phyloP scores from a whole-genome alignment of 2,113 vertebrate species.

The Recurvirostra avosetta region DNA sequence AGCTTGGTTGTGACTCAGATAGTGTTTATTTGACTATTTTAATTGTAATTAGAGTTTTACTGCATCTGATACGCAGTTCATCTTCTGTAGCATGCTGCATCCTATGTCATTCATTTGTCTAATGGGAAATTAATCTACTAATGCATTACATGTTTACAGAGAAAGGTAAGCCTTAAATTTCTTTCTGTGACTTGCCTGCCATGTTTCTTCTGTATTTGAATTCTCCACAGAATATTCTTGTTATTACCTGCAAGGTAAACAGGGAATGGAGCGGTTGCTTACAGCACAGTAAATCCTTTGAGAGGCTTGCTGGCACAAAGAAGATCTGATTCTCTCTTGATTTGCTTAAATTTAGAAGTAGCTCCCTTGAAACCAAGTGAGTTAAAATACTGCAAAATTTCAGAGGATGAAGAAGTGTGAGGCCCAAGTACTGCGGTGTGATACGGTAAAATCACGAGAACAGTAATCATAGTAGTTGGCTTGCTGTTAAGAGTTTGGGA shows the following conservation, averaged over 20 bases:
- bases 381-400: background rate
- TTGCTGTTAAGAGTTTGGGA: background rate
- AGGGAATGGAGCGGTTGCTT: background rate
- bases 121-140: slow-evolving; percentile 25
- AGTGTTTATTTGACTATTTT: background rate
- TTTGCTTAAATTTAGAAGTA: background rate
- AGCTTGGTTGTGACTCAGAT: background rate
- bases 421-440: background rate
- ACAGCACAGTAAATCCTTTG: background rate
- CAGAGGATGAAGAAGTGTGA: background rate
- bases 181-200: background rate
- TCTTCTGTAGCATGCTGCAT: background rate
- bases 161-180: background rate
- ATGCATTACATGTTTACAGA: background rate
- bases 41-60: background rate
- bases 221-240: background rate
- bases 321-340: background rate
- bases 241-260: background rate
- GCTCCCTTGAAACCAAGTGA: background rate
- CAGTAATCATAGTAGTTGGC: background rate
- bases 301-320: background rate
- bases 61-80: background rate
- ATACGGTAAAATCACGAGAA: background rate
- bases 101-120: background rate
- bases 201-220: background rate